Conservation (phyloP, 2,113 vertebrate genomes). For the Sula dactylatra region DNA sequence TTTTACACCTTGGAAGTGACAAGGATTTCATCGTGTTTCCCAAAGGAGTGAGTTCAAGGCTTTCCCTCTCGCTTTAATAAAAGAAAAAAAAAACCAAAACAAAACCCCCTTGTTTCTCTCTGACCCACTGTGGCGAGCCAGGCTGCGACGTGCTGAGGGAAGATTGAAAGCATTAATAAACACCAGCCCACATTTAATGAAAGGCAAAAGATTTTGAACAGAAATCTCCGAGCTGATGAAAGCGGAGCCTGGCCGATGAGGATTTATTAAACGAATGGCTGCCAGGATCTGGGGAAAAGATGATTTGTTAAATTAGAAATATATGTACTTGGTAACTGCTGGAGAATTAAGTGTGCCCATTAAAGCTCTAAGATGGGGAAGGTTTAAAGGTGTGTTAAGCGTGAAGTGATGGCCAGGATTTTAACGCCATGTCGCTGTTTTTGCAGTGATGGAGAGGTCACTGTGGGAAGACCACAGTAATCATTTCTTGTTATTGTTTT, state of each 20-base stretch:
- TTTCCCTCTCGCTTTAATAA: neutral
- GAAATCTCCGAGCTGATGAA: neutral
- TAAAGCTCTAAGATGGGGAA: neutral
- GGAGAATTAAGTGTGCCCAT: neutral
- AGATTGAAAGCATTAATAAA: neutral
- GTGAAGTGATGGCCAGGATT: neutral
- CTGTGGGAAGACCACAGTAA: neutral
- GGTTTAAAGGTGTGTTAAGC: neutral
- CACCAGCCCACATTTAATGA: neutral
- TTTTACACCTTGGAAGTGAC: neutral
- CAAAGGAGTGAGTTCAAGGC: neutral
- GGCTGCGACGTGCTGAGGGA: neutral
- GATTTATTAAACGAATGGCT: neutral
- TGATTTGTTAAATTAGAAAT: neutral
- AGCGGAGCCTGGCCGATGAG: neutral
- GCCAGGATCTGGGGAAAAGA: neutral
- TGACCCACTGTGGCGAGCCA: accelerated
- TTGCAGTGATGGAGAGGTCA: neutral
- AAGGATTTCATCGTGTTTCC: neutral
- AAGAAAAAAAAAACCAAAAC: neutral
- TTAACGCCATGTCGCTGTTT: accelerated
- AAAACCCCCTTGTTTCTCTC: neutral
- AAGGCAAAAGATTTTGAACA: neutral
- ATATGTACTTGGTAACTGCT: neutral
- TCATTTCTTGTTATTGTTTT: neutral